These are phyloP conservation scores for Turnix velox DNA, from an alignment of 2,113 vertebrate genomes.

Conservation along the genomic window DNA sequence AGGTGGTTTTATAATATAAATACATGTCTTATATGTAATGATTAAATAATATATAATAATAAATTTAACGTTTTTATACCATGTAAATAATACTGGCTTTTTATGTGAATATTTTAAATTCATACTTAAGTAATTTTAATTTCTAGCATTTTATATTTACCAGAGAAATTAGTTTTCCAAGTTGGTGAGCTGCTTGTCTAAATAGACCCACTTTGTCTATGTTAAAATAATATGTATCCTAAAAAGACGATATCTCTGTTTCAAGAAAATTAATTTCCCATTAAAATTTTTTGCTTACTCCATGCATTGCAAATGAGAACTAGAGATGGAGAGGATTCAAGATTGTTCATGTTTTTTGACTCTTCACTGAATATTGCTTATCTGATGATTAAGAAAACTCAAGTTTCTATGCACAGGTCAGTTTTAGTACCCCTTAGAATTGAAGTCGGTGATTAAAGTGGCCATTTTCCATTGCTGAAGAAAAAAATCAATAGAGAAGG, in stretches of 20 bases:
- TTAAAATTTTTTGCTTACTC: neutral
- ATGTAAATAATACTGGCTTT: neutral
- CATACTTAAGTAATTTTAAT: neutral
- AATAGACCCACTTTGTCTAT: neutral
- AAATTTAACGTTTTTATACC: too few species aligned
- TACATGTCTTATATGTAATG: neutral
- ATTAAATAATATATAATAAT: too few species aligned
- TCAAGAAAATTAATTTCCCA: slow-evolving; percentile 12
- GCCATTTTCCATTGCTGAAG: neutral
- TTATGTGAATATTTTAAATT: neutral
- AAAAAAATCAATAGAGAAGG: neutral
- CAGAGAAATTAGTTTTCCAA: neutral
- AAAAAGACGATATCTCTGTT: neutral
- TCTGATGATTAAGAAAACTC: neutral
- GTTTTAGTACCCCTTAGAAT: neutral
- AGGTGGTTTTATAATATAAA: neutral
- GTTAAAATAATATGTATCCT: neutral
- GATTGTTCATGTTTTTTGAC: neutral
- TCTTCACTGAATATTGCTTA: neutral
- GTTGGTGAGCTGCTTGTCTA: neutral
- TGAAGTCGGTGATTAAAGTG: neutral
- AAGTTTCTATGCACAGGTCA: neutral
- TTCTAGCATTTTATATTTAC: neutral
- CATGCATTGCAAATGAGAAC: neutral
- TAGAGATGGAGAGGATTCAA: neutral